Evolutionary conservation across 2,797 vertebrate species (phyloP).

Genomic region (Leuciscus waleckii): DNA sequence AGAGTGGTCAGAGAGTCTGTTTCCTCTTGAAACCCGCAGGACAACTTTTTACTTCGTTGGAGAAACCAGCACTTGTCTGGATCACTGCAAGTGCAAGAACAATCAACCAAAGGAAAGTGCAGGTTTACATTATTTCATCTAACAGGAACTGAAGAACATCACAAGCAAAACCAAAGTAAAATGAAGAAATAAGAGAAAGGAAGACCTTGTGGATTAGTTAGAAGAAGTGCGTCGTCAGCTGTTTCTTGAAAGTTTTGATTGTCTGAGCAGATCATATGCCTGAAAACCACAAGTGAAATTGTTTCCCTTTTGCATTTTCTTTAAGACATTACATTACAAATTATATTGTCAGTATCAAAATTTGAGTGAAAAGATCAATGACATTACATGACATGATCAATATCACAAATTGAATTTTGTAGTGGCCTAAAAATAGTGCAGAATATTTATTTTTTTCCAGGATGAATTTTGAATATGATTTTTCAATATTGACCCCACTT

Average conservation of each 20-base stretch:
- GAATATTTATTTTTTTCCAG: not conserved
- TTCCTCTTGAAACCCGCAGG: conserved; percentile 11
- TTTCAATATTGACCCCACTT: not conserved
- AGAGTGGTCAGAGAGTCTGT: not conserved
- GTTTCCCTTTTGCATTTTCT: not conserved
- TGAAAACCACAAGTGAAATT: conserved; percentile 4
- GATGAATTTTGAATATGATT: not conserved
- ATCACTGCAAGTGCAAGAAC: conserved; percentile 57
- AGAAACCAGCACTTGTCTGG: conserved; percentile 65
- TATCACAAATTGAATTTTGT: not conserved
- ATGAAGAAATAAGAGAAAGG: not conserved
- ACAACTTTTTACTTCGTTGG: not conserved
- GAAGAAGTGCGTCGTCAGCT: not conserved
- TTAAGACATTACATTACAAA: not conserved
- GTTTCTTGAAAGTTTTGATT: not conserved
- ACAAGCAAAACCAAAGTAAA: not conserved
- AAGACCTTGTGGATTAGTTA: not conserved
- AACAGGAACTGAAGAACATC: not conserved
- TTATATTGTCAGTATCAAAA: not conserved
- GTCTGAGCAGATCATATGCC: not conserved
- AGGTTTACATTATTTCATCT: not conserved
- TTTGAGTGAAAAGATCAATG: not conserved
- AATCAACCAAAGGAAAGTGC: conserved; percentile 22
- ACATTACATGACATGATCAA: not conserved
- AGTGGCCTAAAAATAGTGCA: not conserved